Evolutionary conservation across 2,888 invertebrate genomes (phyloP), one percentile per base, ranked within the genome.

Genomic region (Choristoneura rosaceana): DNA sequence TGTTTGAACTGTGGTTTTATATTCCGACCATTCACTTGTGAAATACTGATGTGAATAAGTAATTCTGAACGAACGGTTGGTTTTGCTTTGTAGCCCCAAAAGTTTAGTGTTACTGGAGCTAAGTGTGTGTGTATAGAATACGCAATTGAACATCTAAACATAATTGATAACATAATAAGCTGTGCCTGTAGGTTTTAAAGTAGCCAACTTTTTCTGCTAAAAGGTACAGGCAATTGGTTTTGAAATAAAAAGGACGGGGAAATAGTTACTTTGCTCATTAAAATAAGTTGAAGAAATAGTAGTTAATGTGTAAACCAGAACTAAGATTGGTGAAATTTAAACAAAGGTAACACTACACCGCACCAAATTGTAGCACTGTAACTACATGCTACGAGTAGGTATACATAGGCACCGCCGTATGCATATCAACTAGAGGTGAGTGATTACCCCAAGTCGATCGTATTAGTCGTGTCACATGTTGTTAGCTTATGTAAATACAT

Each of bases 1-100:
- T 64, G 5, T 38, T 43, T 62, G 12, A 62, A 62, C n/a, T 63
- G 43, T 45, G 47, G 25, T 47, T 63, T 47, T 25, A 47, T 33
- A 63, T 63, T 63, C 63, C n/a, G 47, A 33, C 3, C 63, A 25
- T 8, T 47, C 33, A 33, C 9, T 14, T 62, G 17, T 58, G 33
- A 25, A 58, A 58, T 58, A 62, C 47, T 47, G 47, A 63, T 12
- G 47, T 63, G 63, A 64, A 64, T 47, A n/a, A 50, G 15, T 34
- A 50, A 64, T 64, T 34, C 15, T n/a, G 50, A 64, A 64, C 34
- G 64, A 34, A 33, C 15, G 34, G 17, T 64, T 47, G n/a, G 45
- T 50, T 50, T 64, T 50, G 47, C 34, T 64, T 64, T 64, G 34
- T 34, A n/a, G 15, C 8, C 25, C 14, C 12, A 62, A 45, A 61